phyloP scores from a whole-genome alignment of 2,113 vertebrate genomes.

The Panthera tigris region DNA sequence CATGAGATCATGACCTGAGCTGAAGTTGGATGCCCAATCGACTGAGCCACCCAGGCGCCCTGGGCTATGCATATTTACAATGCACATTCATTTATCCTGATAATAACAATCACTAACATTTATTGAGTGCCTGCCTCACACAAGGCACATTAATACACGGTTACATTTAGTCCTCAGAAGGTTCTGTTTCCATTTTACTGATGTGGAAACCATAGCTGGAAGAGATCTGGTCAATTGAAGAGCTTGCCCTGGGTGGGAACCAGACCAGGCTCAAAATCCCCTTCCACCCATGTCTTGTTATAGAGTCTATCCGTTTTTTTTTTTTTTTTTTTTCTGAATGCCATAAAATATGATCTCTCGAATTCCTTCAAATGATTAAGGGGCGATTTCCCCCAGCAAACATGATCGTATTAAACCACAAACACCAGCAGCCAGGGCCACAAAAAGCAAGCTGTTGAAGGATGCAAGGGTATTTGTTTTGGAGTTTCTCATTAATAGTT shows the following conservation, averaged over 20 bases:
- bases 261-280: background rate
- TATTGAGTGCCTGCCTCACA: background rate
- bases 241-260: background rate
- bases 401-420: background rate
- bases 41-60: too few relatives aligned
- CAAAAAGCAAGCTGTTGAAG: background rate
- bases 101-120: background rate
- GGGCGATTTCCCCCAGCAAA: background rate
- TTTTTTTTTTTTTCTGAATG: background rate
- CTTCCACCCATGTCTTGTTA: background rate
- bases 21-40: too few relatives aligned
- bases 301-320: rapidly evolving
- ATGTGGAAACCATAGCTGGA: background rate
- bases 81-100: background rate
- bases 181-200: background rate
- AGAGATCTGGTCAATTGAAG: background rate
- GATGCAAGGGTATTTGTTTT: background rate
- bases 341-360: background rate
- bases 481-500: background rate
- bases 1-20: too few relatives aligned
- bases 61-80: background rate
- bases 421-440: background rate
- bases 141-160: too few relatives aligned
- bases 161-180: background rate
- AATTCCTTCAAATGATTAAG: constrained; percentile 27